phyloP scores from a whole-genome alignment of 2,888 invertebrate species.

The Julus scandinavius region DNA sequence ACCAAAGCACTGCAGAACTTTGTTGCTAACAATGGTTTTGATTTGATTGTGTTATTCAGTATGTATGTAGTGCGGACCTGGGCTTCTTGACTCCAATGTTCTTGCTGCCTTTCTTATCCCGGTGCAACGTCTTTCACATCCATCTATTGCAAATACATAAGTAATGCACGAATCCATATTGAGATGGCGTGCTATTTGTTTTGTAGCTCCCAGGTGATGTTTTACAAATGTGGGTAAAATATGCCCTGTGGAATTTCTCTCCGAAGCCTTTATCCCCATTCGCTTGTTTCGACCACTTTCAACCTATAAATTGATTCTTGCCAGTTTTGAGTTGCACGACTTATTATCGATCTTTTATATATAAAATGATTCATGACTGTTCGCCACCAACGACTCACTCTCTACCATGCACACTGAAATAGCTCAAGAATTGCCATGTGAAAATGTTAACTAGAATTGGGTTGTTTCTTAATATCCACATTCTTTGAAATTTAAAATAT shows the following conservation, averaged over 20 bases:
- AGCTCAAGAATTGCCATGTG: neutral
- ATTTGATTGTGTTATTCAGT: neutral
- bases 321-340: slow-evolving; percentile 47
- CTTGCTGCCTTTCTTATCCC: neutral
- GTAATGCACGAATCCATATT: slow-evolving; percentile 24
- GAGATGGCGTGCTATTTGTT: slow-evolving; percentile 42
- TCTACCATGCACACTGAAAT: neutral
- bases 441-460: neutral
- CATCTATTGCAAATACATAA: neutral
- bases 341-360: slow-evolving; percentile 47
- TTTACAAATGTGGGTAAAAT: slow-evolving; percentile 42
- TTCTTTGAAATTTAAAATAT: neutral
- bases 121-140: neutral
- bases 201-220: slow-evolving; percentile 39
- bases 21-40: neutral
- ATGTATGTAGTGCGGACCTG: neutral
- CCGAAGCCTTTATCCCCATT: slow-evolving; percentile 1
- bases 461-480: too few relatives aligned
- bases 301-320: slow-evolving; percentile 49
- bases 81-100: neutral
- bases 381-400: slow-evolving; percentile 12
- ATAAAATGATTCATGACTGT: slow-evolving; percentile 46
- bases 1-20: neutral
- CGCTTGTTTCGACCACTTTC: slow-evolving; percentile 44
- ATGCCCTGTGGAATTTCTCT: slow-evolving; percentile 35